Base-by-base conservation (phyloP, 2,888 invertebrate species). In the Brachyptera putata region DNA sequence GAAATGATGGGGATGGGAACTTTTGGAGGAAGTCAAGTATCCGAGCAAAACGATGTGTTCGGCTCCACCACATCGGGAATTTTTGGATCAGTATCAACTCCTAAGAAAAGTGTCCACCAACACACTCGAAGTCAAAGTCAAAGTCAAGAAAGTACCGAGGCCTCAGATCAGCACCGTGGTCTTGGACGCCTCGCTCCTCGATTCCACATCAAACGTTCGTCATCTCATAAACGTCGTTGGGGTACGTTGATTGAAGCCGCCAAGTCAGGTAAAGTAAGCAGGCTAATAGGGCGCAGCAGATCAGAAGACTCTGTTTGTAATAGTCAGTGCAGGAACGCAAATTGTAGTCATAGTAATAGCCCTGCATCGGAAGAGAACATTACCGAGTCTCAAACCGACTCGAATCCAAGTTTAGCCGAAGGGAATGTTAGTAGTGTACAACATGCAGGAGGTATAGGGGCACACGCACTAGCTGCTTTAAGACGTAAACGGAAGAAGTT, bases 291-390 rank as follows among this genome's bases (percentile, higher is more conserved):
- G 26, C 81, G 89, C 62, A 80, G 78, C 65, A 80, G 86, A 66
- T 91, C 91, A 1, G 91, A 92, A 75, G 92, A 92, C 74, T 92
- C 91, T 9, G 90, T 92, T 56, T 85, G 81, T 68, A 80, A 79
- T 68, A 60, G 81, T 70, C 80, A 80, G 64, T 79, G 72, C 68
- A 79, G 81, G 72, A 76, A 76, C 30, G 50, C 37, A 14, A 61
- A 43, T 22, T 56, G 61, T 63, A 78, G 79, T 30, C 78, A 78
- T 58, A 75, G 71, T 69, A 83, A 77, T 71, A 84, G 78, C 72
- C 84, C 79, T 63, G 79, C 79, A 1, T 84, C 84, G 0, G 83
- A 84, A 70, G 88, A 84, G 69, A 89, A 87, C 34, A 84, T 83
- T 39, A 85, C 87, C 22, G 85, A 85, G 66, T 85, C 85, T 41